Percentiles rank a stretch among this genome's conserved stretches.
phyloP scores from a whole-genome alignment of 2,888 invertebrate species.

The Endomychus coccineus region DNA sequence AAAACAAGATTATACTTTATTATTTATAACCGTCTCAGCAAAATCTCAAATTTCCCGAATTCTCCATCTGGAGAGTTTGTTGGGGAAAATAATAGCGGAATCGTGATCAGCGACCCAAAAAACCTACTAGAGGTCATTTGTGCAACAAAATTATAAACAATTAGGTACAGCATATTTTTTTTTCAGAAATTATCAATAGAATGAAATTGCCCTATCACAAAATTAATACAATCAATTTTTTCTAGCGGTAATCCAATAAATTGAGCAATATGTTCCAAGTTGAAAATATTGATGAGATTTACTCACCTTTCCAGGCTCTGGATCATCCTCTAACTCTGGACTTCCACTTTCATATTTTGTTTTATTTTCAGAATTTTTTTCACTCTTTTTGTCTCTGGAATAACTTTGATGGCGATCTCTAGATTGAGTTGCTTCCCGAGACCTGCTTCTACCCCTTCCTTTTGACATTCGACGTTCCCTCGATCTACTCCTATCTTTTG shows the following conservation, averaged over 20 bases:
- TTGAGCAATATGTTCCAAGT: neutral
- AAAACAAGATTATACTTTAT: too few relatives aligned
- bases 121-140: too few relatives aligned
- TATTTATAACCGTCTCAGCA: too few relatives aligned
- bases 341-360: conserved; percentile 14
- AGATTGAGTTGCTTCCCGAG: conserved; percentile 23
- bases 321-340: conserved; percentile 59
- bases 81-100: too few relatives aligned
- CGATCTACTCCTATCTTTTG: conserved; percentile 28
- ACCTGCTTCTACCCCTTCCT: conserved; percentile 24
- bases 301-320: conserved; percentile 64
- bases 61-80: too few relatives aligned
- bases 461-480: conserved; percentile 16
- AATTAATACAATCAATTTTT: too few relatives aligned
- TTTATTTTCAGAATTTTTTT: conserved; percentile 25
- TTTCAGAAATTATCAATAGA: too few relatives aligned
- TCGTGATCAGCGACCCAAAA: too few relatives aligned
- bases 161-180: too few relatives aligned
- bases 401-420: conserved; percentile 31
- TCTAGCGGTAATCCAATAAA: neutral
- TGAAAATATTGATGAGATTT: neutral
- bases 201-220: too few relatives aligned
- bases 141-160: too few relatives aligned
- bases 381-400: conserved; percentile 27
- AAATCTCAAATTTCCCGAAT: too few relatives aligned